A percentile compares a stretch with the other conserved stretches of the same genome.
Conservation (phyloP, 1,140 invertebrate genomes). For the Papilio polyxenes region DNA sequence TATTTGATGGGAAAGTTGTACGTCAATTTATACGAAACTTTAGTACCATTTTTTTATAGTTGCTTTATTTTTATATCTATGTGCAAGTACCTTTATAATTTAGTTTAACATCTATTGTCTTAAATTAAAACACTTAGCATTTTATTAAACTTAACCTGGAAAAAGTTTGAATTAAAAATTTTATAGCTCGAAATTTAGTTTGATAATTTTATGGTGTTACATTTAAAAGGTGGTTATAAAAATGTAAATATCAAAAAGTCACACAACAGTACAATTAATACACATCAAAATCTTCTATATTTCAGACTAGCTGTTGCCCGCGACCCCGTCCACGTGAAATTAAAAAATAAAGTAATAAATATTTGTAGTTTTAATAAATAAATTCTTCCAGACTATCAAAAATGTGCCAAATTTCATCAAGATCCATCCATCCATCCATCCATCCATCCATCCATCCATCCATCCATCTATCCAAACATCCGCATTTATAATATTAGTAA, state of each 20-base stretch:
- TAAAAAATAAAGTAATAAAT: too few relatives aligned
- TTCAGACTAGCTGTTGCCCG: too few relatives aligned
- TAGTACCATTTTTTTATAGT: neutral
- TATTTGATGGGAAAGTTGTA: neutral
- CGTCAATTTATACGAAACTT: neutral
- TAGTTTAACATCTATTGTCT: neutral
- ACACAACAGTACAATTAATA: neutral
- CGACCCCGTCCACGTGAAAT: too few relatives aligned
- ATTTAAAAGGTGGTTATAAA: neutral
- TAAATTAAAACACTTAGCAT: neutral
- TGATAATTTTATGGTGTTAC: neutral
- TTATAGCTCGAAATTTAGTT: neutral
- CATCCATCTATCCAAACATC: too few relatives aligned
- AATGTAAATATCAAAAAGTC: neutral
- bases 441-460: too few relatives aligned
- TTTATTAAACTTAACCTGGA: neutral
- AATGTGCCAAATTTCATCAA: too few relatives aligned
- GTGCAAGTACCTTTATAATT: neutral
- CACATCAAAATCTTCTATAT: too few relatives aligned
- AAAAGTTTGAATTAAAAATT: slow-evolving; percentile 16
- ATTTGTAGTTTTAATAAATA: too few relatives aligned
- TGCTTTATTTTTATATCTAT: neutral
- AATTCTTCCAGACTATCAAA: too few relatives aligned
- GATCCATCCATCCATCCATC: too few relatives aligned
- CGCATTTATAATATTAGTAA: too few relatives aligned